Evolutionary conservation across 2,797 vertebrate species (phyloP), one percentile per base, ranked within the genome.

Genomic region (Catharus ustulatus): DNA sequence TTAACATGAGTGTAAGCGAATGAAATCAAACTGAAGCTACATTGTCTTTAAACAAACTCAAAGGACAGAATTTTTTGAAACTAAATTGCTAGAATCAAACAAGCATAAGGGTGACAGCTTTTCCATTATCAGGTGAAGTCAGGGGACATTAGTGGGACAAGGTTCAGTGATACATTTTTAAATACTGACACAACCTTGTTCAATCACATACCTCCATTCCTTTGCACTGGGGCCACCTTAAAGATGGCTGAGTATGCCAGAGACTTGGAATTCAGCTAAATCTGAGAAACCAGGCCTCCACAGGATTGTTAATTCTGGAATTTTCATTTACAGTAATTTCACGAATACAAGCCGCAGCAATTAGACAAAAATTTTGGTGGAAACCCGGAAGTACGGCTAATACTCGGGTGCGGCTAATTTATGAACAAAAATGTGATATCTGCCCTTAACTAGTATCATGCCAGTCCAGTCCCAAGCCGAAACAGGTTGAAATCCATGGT

Each of bases 161-260:
- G 21, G 18, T 21, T 80, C n/a, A 45, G 26, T 29, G n/a, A 11
- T 29, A 16, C 7, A 1, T 17, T 0, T 0, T 55, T 64, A 46
- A 84, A 49, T 57, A 23, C 73, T 64, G 24, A 58, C 29, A 45
- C 20, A 71, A 68, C 78, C 14, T 19, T 19, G 4, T 38, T 19
- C 13, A 32, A 20, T 68, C 26, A 20, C 15, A 32, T 11, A 36
- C 17, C 17, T 36, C 49, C 5, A 11, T 43, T 62, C 17, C 48
- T 58, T 23, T 5, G 5, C 54, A 26, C 34, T 51, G 43, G 15
- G 15, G 14, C 17, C 18, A 19, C n/a, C 6, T 54, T 26, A 38
- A 61, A 63, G 32, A 26, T 20, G 51, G 11, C 8, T 27, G 6
- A 24, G 40, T 75, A n/a, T 92, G 16, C 18, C 34, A 72, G 54